Conservation (phyloP, 1,140 invertebrate species). For the Drosophila burlai region DNA sequence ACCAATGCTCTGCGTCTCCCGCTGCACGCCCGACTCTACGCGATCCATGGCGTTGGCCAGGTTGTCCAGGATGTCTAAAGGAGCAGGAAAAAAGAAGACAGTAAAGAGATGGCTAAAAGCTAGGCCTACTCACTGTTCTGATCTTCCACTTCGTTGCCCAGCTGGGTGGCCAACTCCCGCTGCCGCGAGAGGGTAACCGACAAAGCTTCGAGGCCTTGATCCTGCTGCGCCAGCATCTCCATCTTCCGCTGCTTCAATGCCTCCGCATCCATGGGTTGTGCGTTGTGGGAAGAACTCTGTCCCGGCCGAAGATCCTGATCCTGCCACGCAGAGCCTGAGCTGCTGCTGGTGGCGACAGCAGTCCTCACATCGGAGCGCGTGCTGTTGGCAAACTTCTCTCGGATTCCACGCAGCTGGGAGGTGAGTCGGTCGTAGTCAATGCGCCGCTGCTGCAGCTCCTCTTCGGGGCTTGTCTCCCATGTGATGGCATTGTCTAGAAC, state of each 20-base stretch:
- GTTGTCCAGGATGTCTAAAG: constrained; percentile 91
- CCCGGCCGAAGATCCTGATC: constrained; percentile 81
- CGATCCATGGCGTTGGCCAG: constrained; percentile 90
- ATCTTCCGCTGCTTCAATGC: constrained; percentile 77
- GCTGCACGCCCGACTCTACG: constrained; percentile 88
- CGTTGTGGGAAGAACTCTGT: constrained; percentile 85
- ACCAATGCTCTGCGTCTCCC: constrained; percentile 89
- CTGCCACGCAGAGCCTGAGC: constrained; percentile 53
- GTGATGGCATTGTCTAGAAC: constrained; percentile 86
- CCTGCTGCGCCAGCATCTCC: constrained; percentile 88
- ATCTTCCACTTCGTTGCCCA: constrained; percentile 91
- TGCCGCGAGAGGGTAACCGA: constrained; percentile 92
- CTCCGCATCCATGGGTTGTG: constrained; percentile 47
- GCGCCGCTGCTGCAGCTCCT: constrained; percentile 56
- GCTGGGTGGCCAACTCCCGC: constrained; percentile 91
- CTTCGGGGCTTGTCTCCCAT: constrained; percentile 54
- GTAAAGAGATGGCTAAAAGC: constrained; percentile 87
- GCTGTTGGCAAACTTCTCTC: constrained; percentile 36
- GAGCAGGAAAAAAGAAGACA: constrained; percentile 84
- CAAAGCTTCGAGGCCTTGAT: constrained; percentile 91
- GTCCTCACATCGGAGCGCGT: constrained; percentile 27
- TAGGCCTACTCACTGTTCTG: constrained; percentile 91
- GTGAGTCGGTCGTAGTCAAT: constrained; percentile 52
- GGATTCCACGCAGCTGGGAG: constrained; percentile 46
- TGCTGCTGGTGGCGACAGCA: background rate